phyloP scores from a whole-genome alignment of 2,888 invertebrate species.

The Megastigmus dorsalis region DNA sequence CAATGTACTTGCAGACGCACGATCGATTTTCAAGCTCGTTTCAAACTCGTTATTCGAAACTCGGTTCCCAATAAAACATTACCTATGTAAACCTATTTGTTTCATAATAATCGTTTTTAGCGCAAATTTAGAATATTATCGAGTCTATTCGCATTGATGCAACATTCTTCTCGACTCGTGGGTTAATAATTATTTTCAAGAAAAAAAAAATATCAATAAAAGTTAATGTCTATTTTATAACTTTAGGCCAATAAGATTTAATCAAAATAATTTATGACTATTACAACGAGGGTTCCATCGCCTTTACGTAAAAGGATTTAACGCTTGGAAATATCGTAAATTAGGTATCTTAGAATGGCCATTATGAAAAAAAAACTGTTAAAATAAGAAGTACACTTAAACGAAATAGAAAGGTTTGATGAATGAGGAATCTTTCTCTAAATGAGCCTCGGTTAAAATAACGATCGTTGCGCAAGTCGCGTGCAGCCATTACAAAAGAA shows the following conservation, averaged over 20 bases:
- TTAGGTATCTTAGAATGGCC: neutral
- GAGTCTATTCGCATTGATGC: too few species aligned
- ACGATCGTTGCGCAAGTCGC: conserved; percentile 19
- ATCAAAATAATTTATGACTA: neutral
- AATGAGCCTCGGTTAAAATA: conserved; percentile 19
- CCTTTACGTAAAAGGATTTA: neutral
- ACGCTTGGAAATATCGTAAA: neutral
- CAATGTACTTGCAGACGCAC: too few species aligned
- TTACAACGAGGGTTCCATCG: neutral
- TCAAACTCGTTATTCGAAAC: too few species aligned
- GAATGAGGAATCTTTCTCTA: conserved; percentile 10
- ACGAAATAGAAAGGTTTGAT: conserved; percentile 25
- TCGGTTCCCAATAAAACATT: too few species aligned
- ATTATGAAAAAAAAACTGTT: conserved; percentile 11
- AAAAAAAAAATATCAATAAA: too few species aligned
- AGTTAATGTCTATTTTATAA: too few species aligned
- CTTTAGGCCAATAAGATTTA: neutral
- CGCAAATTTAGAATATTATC: neutral
- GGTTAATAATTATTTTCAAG: too few species aligned
- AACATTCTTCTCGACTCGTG: too few species aligned
- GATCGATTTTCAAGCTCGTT: too few species aligned
- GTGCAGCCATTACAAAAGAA: neutral
- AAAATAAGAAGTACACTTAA: neutral
- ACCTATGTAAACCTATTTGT: neutral
- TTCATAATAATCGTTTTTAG: neutral